phyloP scores from a whole-genome alignment of 2,797 vertebrate species.

The Sciurus carolinensis region DNA sequence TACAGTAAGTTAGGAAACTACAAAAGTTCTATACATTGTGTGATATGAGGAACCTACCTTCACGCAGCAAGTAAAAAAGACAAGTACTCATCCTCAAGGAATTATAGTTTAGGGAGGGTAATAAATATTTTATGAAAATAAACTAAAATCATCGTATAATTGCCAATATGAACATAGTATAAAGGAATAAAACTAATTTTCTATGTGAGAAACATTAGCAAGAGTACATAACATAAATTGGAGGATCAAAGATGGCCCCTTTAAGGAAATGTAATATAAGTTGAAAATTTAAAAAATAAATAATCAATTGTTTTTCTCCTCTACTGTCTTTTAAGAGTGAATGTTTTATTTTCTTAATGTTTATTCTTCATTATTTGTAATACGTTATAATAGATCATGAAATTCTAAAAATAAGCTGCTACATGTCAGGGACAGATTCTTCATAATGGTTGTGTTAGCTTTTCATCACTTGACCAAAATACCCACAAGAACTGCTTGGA shows the following conservation, averaged over 20 bases:
- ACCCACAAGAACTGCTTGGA: too few relatives aligned
- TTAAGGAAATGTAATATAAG: not conserved
- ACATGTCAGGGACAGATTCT: not conserved
- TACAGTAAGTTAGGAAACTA: not conserved
- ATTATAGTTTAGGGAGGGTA: not conserved
- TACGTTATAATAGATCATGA: not conserved
- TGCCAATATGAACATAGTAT: not conserved
- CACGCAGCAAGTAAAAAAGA: not conserved
- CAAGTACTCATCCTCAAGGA: not conserved
- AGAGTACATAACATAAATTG: not conserved
- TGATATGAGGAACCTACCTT: not conserved
- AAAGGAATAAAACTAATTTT: not conserved
- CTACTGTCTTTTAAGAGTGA: not conserved
- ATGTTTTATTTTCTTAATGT: not conserved
- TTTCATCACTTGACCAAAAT: too few relatives aligned
- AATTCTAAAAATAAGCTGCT: not conserved
- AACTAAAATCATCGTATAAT: not conserved
- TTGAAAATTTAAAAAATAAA: not conserved
- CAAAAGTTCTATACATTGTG: not conserved
- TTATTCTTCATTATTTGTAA: not conserved
- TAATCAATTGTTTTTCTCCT: not conserved
- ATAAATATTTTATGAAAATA: not conserved
- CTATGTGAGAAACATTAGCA: not conserved
- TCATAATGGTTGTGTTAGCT: too few relatives aligned
- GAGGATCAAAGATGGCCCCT: not conserved